Conservation (phyloP, 1,140 invertebrate species). For the Drosophila pseudoananassae region DNA sequence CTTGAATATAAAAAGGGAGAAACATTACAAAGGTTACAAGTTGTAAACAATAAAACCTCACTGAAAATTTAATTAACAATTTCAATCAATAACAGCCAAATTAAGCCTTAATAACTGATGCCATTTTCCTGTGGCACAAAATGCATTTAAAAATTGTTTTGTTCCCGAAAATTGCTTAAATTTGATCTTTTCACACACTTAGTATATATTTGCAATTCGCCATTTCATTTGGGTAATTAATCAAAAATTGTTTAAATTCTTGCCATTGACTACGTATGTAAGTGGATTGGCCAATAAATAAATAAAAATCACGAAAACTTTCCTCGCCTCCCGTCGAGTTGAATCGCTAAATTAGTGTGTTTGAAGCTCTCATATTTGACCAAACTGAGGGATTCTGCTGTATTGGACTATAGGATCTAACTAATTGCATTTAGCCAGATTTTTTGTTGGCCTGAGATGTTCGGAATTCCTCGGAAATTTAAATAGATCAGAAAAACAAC, state of each 20-base stretch:
- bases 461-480: slow-evolving; percentile 48
- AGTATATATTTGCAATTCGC: background rate
- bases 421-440: slow-evolving; percentile 34
- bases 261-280: slow-evolving; percentile 39
- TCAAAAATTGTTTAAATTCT: slow-evolving; percentile 52
- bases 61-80: slow-evolving; percentile 3
- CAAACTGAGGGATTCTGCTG: background rate
- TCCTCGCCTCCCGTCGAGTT: slow-evolving; percentile 1
- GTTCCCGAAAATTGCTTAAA: slow-evolving; percentile 19
- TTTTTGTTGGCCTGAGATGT: slow-evolving; percentile 26
- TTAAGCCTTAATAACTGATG: slow-evolving; percentile 16
- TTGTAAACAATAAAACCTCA: background rate
- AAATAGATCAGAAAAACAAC: slow-evolving; percentile 58
- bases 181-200: slow-evolving; percentile 8
- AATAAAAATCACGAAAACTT: slow-evolving; percentile 25
- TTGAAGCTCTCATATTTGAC: slow-evolving; percentile 13
- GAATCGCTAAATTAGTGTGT: slow-evolving; percentile 4
- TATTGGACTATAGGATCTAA: slow-evolving; percentile 13
- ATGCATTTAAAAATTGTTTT: slow-evolving; percentile 25
- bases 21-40: background rate
- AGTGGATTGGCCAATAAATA: slow-evolving; percentile 32
- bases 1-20: slow-evolving; percentile 7
- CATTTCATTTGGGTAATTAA: slow-evolving; percentile 37
- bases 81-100: background rate
- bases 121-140: slow-evolving; percentile 3